phyloP scores from a whole-genome alignment of 2,888 invertebrate species.

The Drosophila cognata region DNA sequence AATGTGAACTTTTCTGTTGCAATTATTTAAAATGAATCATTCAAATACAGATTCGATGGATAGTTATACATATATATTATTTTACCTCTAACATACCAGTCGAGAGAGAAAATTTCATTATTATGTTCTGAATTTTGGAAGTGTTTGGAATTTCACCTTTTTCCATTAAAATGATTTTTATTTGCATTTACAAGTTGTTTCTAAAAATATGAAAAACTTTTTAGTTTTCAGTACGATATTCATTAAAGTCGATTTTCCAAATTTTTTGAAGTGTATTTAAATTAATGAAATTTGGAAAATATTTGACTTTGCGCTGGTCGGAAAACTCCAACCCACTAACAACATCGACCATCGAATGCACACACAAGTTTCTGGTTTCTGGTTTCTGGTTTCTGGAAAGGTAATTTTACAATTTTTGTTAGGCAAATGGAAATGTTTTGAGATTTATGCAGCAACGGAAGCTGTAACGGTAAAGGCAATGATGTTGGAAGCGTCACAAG shows the following conservation, averaged over 20 bases:
- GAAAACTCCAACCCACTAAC: too few relatives aligned
- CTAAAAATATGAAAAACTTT: neutral
- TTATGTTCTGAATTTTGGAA: neutral
- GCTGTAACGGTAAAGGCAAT: neutral
- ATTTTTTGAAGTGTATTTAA: neutral
- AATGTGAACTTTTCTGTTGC: neutral
- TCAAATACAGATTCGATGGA: neutral
- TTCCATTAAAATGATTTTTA: too few relatives aligned
- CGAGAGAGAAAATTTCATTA: neutral
- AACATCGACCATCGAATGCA: too few relatives aligned
- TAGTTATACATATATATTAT: neutral
- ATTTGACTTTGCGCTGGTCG: too few relatives aligned
- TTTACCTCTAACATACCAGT: neutral
- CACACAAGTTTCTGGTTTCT: too few relatives aligned
- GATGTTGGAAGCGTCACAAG: constrained; percentile 1
- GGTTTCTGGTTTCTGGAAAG: too few relatives aligned
- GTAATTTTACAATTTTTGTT: too few relatives aligned
- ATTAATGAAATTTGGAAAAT: too few relatives aligned
- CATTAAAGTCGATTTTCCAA: too few relatives aligned
- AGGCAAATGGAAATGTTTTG: neutral
- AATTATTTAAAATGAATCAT: neutral
- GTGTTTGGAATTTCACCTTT: too few relatives aligned
- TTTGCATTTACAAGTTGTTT: neutral
- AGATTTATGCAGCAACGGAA: neutral
- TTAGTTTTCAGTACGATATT: too few relatives aligned